Conservation (phyloP, 2,888 invertebrate species). For the Dioctria rufipes region DNA sequence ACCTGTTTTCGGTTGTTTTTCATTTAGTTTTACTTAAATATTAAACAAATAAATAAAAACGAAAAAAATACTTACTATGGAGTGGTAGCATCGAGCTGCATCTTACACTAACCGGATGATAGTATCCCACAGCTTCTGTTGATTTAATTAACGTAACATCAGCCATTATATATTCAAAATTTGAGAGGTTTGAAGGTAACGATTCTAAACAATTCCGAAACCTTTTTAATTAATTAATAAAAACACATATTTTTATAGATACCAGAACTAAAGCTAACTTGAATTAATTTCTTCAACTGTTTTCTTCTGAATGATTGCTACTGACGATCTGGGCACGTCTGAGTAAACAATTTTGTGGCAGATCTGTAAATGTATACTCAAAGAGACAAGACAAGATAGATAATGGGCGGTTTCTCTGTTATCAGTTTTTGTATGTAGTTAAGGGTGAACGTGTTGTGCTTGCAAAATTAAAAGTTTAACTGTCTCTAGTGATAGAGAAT, state of each 20-base stretch:
- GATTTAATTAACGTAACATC: conserved; percentile 39
- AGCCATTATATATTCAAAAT: conserved; percentile 17
- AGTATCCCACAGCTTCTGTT: conserved; percentile 56
- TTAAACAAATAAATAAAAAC: background rate
- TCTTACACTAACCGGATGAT: conserved; percentile 35
- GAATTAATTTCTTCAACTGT: conserved; percentile 8
- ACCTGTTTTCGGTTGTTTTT: background rate
- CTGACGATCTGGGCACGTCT: background rate
- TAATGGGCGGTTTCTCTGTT: conserved; percentile 17
- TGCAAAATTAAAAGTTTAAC: too few relatives aligned
- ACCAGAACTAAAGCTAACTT: background rate
- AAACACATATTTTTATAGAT: background rate
- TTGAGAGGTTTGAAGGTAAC: background rate
- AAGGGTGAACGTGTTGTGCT: background rate
- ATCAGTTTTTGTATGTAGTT: conserved; percentile 36
- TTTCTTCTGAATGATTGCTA: conserved; percentile 10
- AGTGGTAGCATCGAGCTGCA: conserved; percentile 52
- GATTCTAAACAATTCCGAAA: too few relatives aligned
- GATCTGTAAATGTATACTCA: conserved; percentile 16
- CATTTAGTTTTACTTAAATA: background rate
- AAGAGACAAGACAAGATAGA: background rate
- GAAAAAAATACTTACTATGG: conserved; percentile 48
- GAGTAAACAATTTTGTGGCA: conserved; percentile 8
- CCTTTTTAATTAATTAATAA: too few relatives aligned
- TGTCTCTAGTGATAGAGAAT: too few relatives aligned